Conservation (phyloP, 2,888 invertebrate genomes). For the Machimus rusticus region DNA sequence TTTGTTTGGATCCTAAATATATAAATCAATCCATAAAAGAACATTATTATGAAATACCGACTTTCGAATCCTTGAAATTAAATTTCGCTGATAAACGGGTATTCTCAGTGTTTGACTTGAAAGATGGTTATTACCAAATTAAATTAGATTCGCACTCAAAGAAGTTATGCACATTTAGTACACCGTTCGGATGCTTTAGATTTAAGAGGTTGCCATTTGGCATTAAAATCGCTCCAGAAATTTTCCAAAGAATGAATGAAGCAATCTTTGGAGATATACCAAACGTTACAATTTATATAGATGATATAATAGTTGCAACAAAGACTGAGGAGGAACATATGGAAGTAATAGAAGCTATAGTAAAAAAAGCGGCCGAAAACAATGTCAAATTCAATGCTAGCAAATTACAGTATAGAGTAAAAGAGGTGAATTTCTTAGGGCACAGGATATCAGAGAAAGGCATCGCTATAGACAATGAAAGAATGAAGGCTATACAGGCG, state of each 20-base stretch:
- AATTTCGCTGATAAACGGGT: conserved; percentile 50
- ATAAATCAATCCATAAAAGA: conserved; percentile 50
- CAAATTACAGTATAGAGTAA: conserved; percentile 1
- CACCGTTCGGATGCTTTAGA: conserved; percentile 43
- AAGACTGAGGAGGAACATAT: conserved; percentile 15
- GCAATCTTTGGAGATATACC: conserved; percentile 48
- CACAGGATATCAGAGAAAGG: conserved; percentile 6
- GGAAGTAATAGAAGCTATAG: background rate
- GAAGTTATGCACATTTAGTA: conserved; percentile 51
- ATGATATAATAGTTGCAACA: conserved; percentile 28
- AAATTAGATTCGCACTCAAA: conserved; percentile 44
- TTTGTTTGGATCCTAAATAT: conserved; percentile 51
- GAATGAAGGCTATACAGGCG: conserved; percentile 42
- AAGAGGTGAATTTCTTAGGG: background rate
- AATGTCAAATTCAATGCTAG: conserved; percentile 23
- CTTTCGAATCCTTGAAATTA: conserved; percentile 49
- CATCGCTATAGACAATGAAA: background rate
- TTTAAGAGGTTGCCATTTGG: conserved; percentile 25
- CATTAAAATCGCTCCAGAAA: conserved; percentile 28
- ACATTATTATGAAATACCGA: conserved; percentile 51
- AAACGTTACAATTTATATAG: conserved; percentile 32
- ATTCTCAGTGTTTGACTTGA: conserved; percentile 51
- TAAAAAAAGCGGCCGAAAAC: background rate
- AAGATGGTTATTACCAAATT: conserved; percentile 47
- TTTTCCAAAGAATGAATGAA: conserved; percentile 47